Base-by-base conservation (phyloP, 2,797 vertebrate genomes). In the Crypturellus tataupa region DNA sequence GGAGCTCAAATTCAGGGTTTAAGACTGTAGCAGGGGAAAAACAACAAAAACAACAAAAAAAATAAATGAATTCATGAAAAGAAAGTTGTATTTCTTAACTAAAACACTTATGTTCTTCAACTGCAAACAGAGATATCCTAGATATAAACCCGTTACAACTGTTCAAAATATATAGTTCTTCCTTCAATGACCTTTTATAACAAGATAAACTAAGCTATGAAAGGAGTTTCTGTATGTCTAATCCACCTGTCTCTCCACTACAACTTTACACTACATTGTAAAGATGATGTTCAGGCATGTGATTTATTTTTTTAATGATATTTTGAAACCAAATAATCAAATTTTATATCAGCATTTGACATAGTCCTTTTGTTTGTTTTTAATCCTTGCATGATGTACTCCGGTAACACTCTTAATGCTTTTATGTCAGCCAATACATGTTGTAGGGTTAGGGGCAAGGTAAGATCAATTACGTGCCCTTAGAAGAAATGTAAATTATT, bases 31-130 rank as follows among this genome's bases (percentile, higher is more conserved):
- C 3, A 47, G 79, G 51, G 51, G 27, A 25, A 60, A 93, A 75
- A 42, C 40, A 42, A 42, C 40, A 42, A 42, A 14, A 42, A 42
- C 12, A 40, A 40, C 11, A 12, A 40, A 14, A 42, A 42, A 42
- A 14, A 79, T 27, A 90, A 91, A 80, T 46, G 27, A 44, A 80
- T 68, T 82, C 47, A 71, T 31, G 62, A 81, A 85, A 95, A 91
- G 25, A 18, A 79, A 80, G 84, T 73, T 85, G 1, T 87, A 44
- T 77, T 89, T 89, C 76, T 80, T 46, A 64, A 21, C 71, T 82
- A 94, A 95, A 94, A 14, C 13, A 31, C 21, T 81, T 12, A 15
- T 92, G 87, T 93, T 80, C 55, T 72, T 60, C 69, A 80, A 31
- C 63, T 27, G 2, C 35, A 46, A 31, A 25, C 18, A 84, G 46